Base-by-base conservation (phyloP, 2,888 invertebrate species). In the Deilephila porcellus region DNA sequence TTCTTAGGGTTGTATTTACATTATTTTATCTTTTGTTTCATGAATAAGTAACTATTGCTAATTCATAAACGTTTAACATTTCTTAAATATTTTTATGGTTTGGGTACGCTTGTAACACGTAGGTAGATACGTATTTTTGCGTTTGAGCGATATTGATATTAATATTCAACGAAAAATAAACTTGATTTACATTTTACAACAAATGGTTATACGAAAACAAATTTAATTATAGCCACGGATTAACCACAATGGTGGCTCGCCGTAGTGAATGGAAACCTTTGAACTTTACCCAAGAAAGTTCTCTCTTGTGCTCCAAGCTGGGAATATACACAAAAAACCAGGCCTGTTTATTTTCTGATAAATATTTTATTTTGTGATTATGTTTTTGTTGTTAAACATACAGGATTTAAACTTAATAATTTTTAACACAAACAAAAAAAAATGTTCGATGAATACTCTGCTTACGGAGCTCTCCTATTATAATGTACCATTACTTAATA, bases 211-310 rank as follows among this genome's bases (percentile, higher is more conserved):
- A 88, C 90, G 89, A 89, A 91, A 93, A 93, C 92, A 91, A 93
- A 93, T 93, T 93, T 93, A 92, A 93, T 93, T 92, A 92, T 89
- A 88, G 87, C 88, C 89, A 88, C 88, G 90, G 92, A 92, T 93
- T 92, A 93, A 91, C 91, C 90, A 92, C 92, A 93, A 93, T 93
- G 87, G 92, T 88, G 85, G 84, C 82, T 81, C 87, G 88, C 88
- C 87, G 87, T 83, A 83, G 83, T 86, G 90, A 91, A 91, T 92
- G 86, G 85, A 83, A 87, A 92, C 91, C 90, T 93, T 92, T 80
- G 85, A 76, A 92, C 88, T 93, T 91, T 87, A 86, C 85, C 84
- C 83, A 85, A 88, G 86, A 85, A 86, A 86, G 79, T 90, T 84
- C 79, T 81, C 81, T 84, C 85, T 86, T 85, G 84, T 85, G 84